phyloP scores from a whole-genome alignment of 2,797 vertebrate genomes.

The Characodon lateralis region DNA sequence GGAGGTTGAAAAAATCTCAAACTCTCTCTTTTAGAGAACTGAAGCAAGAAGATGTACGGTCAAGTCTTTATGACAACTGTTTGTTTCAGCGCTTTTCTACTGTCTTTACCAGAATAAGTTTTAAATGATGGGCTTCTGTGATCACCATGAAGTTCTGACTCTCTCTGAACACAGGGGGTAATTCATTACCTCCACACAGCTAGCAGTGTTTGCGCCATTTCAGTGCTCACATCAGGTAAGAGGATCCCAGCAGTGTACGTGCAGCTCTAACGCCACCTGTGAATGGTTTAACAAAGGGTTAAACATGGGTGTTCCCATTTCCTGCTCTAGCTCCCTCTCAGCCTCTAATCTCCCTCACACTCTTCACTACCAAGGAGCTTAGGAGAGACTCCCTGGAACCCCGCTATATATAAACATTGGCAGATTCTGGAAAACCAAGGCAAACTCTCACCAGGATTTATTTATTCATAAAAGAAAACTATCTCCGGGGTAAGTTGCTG shows the following conservation, averaged over 20 bases:
- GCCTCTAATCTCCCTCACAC: constrained; percentile 61
- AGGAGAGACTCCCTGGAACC: constrained; percentile 46
- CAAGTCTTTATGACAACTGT: not conserved
- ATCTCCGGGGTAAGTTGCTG: constrained; percentile 59
- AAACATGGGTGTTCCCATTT: constrained; percentile 73
- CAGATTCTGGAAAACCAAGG: constrained; percentile 15
- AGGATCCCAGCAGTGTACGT: not conserved
- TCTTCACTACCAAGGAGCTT: constrained; percentile 67
- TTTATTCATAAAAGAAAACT: constrained; percentile 16
- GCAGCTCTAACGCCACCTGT: constrained; percentile 44
- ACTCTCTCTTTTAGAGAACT: not conserved
- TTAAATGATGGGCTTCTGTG: constrained; percentile 5
- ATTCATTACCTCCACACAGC: constrained; percentile 8
- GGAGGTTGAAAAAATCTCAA: not conserved
- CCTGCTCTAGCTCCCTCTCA: constrained; percentile 56
- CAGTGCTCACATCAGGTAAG: constrained; percentile 31
- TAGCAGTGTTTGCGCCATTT: not conserved
- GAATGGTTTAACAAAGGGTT: constrained; percentile 72
- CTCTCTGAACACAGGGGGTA: constrained; percentile 1
- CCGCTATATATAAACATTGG: constrained; percentile 55
- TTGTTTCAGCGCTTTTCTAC: not conserved
- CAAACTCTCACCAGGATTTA: constrained; percentile 28
- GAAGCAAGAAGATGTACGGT: not conserved
- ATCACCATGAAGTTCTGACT: constrained; percentile 15
- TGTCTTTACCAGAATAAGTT: not conserved